These are phyloP conservation scores for Halcyon chelicuti DNA, from an alignment of 2,797 vertebrate genomes.

Conservation along the genomic window DNA sequence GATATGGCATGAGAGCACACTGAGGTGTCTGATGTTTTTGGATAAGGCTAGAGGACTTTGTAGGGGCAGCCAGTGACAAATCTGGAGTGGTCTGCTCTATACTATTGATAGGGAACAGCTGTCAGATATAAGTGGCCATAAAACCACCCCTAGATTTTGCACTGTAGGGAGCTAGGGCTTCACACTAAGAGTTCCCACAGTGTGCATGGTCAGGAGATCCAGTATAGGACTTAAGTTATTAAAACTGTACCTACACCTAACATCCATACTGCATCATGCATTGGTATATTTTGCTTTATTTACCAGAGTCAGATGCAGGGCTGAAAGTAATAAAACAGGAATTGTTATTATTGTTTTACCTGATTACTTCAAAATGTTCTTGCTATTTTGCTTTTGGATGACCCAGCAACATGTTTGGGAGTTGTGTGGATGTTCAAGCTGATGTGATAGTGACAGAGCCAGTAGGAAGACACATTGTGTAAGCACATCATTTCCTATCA, in stretches of 20 bases:
- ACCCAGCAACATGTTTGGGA: rapidly evolving
- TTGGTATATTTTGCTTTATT: neutral
- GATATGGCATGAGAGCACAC: neutral
- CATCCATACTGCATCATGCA: neutral
- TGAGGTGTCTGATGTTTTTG: neutral
- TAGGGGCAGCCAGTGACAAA: neutral
- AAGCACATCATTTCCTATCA: neutral
- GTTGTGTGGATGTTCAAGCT: neutral
- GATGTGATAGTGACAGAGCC: neutral
- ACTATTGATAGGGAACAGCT: neutral
- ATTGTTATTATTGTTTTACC: neutral
- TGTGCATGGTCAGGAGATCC: neutral
- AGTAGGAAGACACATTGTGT: neutral
- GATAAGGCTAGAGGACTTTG: neutral
- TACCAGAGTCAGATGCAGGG: neutral
- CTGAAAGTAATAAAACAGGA: neutral
- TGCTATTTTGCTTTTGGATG: neutral
- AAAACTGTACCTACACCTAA: neutral
- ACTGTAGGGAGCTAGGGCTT: neutral
- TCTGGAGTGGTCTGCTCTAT: neutral
- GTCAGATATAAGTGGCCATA: neutral
- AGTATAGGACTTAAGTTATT: neutral
- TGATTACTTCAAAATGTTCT: neutral
- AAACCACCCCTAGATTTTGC: neutral
- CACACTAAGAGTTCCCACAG: neutral